Conservation (phyloP, 2,888 invertebrate genomes). For the Gryllus longicercus region DNA sequence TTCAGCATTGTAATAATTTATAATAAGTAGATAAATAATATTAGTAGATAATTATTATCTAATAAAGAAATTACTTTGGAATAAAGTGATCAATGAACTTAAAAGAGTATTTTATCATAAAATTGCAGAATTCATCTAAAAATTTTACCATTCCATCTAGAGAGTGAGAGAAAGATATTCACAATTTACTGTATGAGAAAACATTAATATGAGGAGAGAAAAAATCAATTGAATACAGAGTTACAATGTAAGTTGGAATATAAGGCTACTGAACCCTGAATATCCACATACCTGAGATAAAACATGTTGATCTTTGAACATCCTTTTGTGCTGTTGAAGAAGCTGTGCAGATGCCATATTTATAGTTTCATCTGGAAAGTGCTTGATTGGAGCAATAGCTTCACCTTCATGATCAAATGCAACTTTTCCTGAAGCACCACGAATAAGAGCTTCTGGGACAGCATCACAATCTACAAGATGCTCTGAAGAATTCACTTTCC, state of each 20-base stretch:
- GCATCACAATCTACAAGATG: constrained; percentile 46
- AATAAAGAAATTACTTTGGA: no score
- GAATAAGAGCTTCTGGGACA: constrained; percentile 49
- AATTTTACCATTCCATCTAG: no score
- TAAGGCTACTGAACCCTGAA: background rate
- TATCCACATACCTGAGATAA: constrained; percentile 48
- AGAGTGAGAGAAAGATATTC: no score
- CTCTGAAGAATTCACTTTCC: constrained; percentile 52
- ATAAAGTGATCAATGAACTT: no score
- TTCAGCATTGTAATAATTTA: no score
- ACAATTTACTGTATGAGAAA: no score
- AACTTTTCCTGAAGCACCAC: constrained; percentile 49
- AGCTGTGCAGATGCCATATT: constrained; percentile 51
- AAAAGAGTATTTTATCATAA: no score
- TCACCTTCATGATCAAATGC: constrained; percentile 51
- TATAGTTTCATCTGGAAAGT: constrained; percentile 50
- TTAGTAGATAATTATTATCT: no score
- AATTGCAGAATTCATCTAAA: no score
- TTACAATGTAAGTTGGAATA: background rate
- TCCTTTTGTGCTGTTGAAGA: constrained; percentile 46
- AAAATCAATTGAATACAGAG: no score
- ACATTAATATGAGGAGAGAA: no score
- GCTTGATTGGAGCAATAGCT: constrained; percentile 49
- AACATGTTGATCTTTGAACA: constrained; percentile 47
- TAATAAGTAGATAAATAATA: no score